A percentile compares a stretch with the other conserved stretches of the same genome.
Conservation (phyloP, 2,888 invertebrate genomes). For the Dastarcus helophoroides region DNA sequence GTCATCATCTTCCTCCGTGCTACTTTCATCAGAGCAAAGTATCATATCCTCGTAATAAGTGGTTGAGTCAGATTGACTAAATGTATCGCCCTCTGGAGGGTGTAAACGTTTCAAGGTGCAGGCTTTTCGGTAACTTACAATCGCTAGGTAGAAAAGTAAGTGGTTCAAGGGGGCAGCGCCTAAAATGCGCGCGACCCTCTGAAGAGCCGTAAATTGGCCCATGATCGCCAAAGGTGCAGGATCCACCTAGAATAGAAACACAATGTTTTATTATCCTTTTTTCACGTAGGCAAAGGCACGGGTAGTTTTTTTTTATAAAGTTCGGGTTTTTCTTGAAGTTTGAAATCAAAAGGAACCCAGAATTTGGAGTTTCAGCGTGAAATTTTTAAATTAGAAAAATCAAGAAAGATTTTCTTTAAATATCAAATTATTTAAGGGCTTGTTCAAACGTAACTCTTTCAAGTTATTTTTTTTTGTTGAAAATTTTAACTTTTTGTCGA, state of each 20-base stretch:
- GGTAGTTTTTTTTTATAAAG: no score
- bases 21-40: constrained; percentile 83
- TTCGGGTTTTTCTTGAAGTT: no score
- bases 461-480: no score
- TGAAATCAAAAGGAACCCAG: no score
- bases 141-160: constrained; percentile 77
- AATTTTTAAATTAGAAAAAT: no score
- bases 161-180: constrained; percentile 65
- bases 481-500: no score
- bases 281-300: no score
- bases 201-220: constrained; percentile 54
- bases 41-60: constrained; percentile 94
- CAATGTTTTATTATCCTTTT: no score
- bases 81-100: constrained; percentile 74
- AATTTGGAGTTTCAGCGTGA: no score
- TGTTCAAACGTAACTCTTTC: no score
- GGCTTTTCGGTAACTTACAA: constrained; percentile 84
- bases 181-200: constrained; percentile 58
- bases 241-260: constrained; percentile 31
- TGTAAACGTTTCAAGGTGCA: constrained; percentile 73
- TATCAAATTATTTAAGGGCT: no score
- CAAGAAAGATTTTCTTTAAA: no score
- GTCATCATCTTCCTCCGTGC: constrained; percentile 73
- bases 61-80: constrained; percentile 81
- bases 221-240: constrained; percentile 54